phyloP scores from a whole-genome alignment of 2,113 vertebrate species.

The Hippocampus comes region DNA sequence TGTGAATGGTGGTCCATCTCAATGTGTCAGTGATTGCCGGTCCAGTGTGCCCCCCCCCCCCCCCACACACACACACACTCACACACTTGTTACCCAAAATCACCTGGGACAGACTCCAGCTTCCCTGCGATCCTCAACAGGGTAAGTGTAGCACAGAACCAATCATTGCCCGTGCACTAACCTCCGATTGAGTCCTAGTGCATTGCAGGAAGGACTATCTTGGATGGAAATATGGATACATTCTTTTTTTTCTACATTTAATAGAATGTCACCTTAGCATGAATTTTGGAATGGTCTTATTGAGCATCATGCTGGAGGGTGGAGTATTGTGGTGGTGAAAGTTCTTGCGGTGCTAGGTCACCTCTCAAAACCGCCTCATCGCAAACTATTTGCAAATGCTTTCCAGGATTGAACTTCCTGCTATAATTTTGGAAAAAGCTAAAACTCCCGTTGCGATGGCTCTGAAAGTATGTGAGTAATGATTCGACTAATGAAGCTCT shows the following conservation, averaged over 20 bases:
- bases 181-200: too few relatives aligned
- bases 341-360: not conserved
- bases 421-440: not conserved
- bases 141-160: too few relatives aligned
- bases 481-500: slow-evolving; percentile 29
- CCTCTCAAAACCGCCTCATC: not conserved
- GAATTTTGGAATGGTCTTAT: not conserved
- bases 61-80: too few relatives aligned
- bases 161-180: too few relatives aligned
- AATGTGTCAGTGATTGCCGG: not conserved
- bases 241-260: not conserved
- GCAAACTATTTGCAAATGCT: slow-evolving; percentile 22
- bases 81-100: not conserved
- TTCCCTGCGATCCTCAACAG: not conserved
- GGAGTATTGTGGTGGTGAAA: not conserved
- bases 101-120: not conserved
- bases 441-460: slow-evolving; percentile 5
- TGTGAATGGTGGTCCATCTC: not conserved
- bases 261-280: not conserved
- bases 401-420: slow-evolving; percentile 5
- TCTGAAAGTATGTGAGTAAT: slow-evolving; percentile 16
- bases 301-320: not conserved
- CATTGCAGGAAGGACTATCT: too few relatives aligned
- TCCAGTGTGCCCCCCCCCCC: not conserved
- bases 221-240: not conserved